A percentile compares a stretch with the other conserved stretches of the same genome.
Evolutionary conservation across 1,140 invertebrate genomes (phyloP).

Genomic region (Lasioglossum baleicum): DNA sequence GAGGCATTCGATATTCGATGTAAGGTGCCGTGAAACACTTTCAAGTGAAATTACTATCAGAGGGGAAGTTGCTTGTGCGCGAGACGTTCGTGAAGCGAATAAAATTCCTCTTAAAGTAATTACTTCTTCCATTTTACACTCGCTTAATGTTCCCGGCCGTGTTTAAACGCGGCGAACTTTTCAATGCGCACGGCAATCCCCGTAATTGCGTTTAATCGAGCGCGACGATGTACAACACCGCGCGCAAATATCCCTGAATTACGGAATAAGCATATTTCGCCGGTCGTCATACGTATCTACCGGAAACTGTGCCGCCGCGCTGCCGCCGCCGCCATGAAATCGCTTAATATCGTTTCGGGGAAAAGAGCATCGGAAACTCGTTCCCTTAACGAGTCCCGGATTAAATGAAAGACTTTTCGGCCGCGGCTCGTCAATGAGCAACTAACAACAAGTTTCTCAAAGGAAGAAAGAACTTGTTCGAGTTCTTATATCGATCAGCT

Average conservation of each 20-base stretch:
- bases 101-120: conserved; percentile 28
- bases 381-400: neutral
- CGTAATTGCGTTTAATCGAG: neutral
- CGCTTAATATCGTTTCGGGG: neutral
- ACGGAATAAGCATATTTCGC: neutral
- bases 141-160: neutral
- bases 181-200: neutral
- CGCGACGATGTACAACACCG: neutral
- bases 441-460: neutral
- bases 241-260: neutral
- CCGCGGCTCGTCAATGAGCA: neutral
- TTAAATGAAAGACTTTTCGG: neutral
- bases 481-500: no score
- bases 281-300: neutral
- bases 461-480: no score
- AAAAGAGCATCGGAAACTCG: neutral
- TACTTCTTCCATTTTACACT: neutral
- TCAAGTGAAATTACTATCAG: conserved; percentile 55
- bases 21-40: conserved; percentile 37
- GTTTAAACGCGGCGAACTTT: neutral
- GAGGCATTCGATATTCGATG: conserved; percentile 53
- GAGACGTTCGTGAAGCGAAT: conserved; percentile 26
- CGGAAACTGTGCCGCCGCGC: neutral
- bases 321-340: neutral
- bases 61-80: conserved; percentile 41